Conservation (phyloP, 1,140 invertebrate genomes). For the Sipha flava region DNA sequence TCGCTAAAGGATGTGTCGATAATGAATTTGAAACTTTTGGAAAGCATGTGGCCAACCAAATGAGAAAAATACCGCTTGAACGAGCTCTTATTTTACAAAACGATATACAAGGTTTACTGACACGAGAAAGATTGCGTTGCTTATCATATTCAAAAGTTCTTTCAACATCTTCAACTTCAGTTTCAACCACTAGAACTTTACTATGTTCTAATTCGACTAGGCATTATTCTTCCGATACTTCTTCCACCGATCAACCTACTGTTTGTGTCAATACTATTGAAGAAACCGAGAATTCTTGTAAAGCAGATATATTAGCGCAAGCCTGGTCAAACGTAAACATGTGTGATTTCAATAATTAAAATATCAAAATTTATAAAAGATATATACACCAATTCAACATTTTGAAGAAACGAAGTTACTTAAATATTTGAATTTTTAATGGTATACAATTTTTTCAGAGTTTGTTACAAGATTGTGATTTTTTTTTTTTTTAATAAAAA, state of each 20-base stretch:
- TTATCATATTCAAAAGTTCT: not conserved
- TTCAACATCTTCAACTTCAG: not conserved
- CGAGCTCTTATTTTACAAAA: not conserved
- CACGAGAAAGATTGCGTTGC: not conserved
- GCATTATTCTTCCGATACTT: not conserved
- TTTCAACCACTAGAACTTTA: not conserved
- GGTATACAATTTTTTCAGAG: too few species aligned
- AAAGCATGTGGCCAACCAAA: not conserved
- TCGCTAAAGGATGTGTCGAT: not conserved
- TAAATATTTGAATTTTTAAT: too few species aligned
- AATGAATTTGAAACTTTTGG: not conserved
- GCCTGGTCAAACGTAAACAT: not conserved
- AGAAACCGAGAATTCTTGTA: not conserved
- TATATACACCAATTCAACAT: too few species aligned
- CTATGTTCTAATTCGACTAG: not conserved
- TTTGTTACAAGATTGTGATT: too few species aligned
- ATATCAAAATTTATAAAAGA: too few species aligned
- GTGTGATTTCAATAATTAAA: too few species aligned
- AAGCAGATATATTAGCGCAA: not conserved
- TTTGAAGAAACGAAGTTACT: too few species aligned
- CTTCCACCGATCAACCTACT: not conserved
- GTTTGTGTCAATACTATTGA: not conserved
- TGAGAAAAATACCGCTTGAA: not conserved
- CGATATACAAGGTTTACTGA: not conserved
- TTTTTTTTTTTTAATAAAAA: too few species aligned